Conservation (phyloP, 2,113 vertebrate genomes). For the Cercopithecus mona region DNA sequence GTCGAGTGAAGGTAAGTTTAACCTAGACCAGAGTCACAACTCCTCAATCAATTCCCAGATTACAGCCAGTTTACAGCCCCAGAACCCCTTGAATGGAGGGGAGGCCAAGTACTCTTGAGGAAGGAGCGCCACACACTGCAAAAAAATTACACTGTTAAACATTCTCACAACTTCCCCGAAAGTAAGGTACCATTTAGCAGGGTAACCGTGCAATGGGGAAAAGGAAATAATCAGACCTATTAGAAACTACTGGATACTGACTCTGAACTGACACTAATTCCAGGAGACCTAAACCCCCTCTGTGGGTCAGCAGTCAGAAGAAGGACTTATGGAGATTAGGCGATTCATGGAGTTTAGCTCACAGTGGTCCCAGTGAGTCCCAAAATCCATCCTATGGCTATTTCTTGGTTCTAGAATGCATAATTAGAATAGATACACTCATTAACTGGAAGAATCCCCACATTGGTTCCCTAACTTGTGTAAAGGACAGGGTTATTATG, state of each 20-base stretch:
- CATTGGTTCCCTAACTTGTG: not conserved
- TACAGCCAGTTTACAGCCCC: too few relatives aligned
- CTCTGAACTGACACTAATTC: not conserved
- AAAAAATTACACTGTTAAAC: not conserved
- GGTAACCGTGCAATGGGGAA: not conserved
- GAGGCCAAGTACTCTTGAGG: not conserved
- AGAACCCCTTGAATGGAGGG: not conserved
- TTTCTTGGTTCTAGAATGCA: not conserved
- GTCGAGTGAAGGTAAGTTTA: too few relatives aligned
- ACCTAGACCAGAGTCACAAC: too few relatives aligned
- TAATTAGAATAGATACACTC: not conserved
- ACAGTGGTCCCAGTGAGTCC: not conserved
- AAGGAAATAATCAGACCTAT: not conserved
- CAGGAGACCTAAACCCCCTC: not conserved
- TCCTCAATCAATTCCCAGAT: too few relatives aligned
- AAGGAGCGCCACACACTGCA: not conserved
- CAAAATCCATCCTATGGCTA: not conserved
- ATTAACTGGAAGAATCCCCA: not conserved
- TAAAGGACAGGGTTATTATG: not conserved
- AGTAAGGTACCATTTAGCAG: not conserved
- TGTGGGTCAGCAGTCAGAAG: not conserved
- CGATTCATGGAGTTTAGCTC: not conserved
- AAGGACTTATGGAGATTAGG: not conserved
- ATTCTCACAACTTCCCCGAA: not conserved
- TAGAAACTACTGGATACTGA: not conserved